These are phyloP conservation scores for Nemotelus nigrinus DNA, from an alignment of 2,888 invertebrate species.

Conservation along the genomic window DNA sequence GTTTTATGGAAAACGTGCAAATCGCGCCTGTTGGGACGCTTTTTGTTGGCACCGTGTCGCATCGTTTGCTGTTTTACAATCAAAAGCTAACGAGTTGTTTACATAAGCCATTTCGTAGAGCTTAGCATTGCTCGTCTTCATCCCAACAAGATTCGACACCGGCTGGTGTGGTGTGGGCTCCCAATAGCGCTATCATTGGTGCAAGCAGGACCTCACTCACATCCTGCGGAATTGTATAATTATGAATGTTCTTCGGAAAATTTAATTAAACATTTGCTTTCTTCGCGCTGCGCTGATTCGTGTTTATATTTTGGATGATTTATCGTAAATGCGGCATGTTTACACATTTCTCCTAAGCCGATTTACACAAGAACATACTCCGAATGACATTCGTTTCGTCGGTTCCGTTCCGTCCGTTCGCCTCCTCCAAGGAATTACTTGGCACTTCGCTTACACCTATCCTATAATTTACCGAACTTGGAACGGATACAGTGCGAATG, in stretches of 20 bases:
- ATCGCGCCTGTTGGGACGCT: conserved; percentile 1
- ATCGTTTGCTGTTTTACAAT: conserved; percentile 17
- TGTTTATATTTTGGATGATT: conserved; percentile 42
- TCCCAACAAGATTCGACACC: neutral
- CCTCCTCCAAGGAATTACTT: neutral
- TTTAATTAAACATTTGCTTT: conserved; percentile 36
- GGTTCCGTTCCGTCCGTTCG: neutral
- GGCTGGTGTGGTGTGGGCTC: neutral
- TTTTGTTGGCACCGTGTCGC: too few species aligned
- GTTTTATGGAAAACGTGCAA: conserved; percentile 14
- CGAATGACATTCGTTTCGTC: neutral
- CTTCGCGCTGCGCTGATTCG: conserved; percentile 15
- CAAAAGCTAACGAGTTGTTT: conserved; percentile 40
- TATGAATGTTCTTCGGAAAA: conserved; percentile 31
- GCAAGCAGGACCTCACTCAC: neutral
- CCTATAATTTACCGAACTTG: neutral
- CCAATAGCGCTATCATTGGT: neutral
- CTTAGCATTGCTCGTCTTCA: neutral
- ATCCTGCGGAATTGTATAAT: conserved; percentile 16
- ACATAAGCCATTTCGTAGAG: neutral
- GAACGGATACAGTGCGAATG: neutral
- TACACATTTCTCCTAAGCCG: conserved; percentile 11
- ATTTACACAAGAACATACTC: neutral
- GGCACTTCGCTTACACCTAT: neutral
- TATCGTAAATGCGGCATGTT: conserved; percentile 35